Base-by-base conservation (phyloP, 2,797 vertebrate genomes). In the Microctenopoma lineatum region DNA sequence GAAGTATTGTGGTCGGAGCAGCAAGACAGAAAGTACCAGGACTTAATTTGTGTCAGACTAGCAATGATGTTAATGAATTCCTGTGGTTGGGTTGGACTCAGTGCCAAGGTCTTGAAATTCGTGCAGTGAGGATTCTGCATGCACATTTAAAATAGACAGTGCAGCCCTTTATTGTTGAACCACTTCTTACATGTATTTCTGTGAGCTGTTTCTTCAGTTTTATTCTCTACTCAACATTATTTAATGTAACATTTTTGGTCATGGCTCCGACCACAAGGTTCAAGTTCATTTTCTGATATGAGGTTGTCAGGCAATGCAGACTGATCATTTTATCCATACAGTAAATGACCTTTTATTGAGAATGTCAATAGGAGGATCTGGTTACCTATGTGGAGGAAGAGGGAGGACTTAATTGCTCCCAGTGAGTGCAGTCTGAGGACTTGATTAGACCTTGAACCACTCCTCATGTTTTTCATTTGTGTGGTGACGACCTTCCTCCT, bases 381-480 rank as follows among this genome's bases (percentile, higher is more conserved):
- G 92, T 94, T 94, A 92, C 93, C 88, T 92, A 86, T 80, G 87
- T 75, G 71, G 87, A 89, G 87, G 77, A 79, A 88, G 86, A 81
- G 84, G 86, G 90, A 78, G 84, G 86, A 82, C 90, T 90, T 94
- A 93, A 94, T 94, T 93, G 92, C 92, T 92, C 92, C 92, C 92
- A 92, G 92, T 80, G 89, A 93, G 91, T 84, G 88, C 87, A 89
- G 92, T 88, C 90, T 84, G 89, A 93, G 88, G 86, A 92, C 92
- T 94, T 94, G 93, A 94, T 94, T 94, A 94, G 91, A 90, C 90
- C 90, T 91, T 88, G 84, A 89, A 91, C 89, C 89, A 86, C 93
- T 93, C 93, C 93, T 94, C 92, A 93, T 94, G 92, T 94, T 93
- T 93, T 93, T 93, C 91, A 93, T 93, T 93, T 93, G 91, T 92